These are phyloP conservation scores for Ctenoplectra terminalis DNA, from an alignment of 1,140 invertebrate genomes.

Conservation along the genomic window DNA sequence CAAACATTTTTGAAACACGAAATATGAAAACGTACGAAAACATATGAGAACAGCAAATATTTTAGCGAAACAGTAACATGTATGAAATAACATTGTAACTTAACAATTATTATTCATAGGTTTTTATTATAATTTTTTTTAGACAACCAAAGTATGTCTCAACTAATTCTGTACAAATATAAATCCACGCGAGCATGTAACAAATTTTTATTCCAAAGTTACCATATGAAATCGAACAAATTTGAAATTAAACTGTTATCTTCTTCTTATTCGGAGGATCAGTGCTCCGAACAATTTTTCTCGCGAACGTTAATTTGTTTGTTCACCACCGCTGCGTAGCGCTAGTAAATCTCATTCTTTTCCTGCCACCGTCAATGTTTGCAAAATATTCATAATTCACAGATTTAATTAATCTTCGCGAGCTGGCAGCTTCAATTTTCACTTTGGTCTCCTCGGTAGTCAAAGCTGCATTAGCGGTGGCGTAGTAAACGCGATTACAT, in stretches of 20 bases:
- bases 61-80: too few relatives aligned
- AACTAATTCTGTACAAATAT: not conserved
- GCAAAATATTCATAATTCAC: not conserved
- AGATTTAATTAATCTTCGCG: not conserved
- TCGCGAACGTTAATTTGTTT: not conserved
- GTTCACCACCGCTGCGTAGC: fast-evolving
- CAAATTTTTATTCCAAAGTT: not conserved
- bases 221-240: not conserved
- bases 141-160: too few relatives aligned
- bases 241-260: not conserved
- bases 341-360: not conserved
- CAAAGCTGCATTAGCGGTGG: not conserved
- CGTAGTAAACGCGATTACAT: not conserved
- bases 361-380: too few relatives aligned
- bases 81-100: too few relatives aligned
- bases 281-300: not conserved
- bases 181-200: not conserved
- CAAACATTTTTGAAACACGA: too few relatives aligned
- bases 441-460: not conserved
- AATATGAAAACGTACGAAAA: too few relatives aligned
- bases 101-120: too few relatives aligned
- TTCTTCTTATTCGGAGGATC: too few relatives aligned
- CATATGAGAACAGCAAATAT: too few relatives aligned
- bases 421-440: not conserved
- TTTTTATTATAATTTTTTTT: too few relatives aligned